These are phyloP conservation scores for Trilocha varians DNA, from an alignment of 2,888 invertebrate genomes.

Conservation along the genomic window DNA sequence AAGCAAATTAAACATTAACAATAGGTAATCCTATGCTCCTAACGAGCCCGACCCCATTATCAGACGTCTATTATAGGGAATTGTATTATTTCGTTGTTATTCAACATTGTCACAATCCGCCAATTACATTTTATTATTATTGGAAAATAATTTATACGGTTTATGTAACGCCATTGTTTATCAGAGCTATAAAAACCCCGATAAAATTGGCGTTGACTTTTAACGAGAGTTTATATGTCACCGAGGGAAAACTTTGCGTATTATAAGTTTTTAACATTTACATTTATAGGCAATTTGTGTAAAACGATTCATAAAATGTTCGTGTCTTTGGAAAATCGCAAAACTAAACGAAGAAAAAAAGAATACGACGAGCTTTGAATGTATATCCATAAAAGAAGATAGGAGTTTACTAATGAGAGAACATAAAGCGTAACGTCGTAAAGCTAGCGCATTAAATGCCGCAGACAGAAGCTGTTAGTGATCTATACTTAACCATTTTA, in stretches of 20 bases:
- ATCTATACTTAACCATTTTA: slow-evolving; percentile 70
- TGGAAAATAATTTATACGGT: slow-evolving; percentile 25
- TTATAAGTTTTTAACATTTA: not conserved
- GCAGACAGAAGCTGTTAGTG: slow-evolving; percentile 64
- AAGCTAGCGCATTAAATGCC: slow-evolving; percentile 65
- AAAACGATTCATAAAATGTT: slow-evolving; percentile 15
- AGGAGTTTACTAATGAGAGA: slow-evolving; percentile 64
- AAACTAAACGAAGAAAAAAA: slow-evolving; percentile 27
- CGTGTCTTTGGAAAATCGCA: slow-evolving; percentile 12
- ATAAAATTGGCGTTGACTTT: slow-evolving; percentile 1
- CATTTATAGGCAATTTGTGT: slow-evolving; percentile 15
- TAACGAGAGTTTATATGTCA: slow-evolving; percentile 1
- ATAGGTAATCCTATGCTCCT: slow-evolving; percentile 60
- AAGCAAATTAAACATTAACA: slow-evolving; percentile 68
- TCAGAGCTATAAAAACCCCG: slow-evolving; percentile 14
- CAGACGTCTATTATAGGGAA: slow-evolving; percentile 44
- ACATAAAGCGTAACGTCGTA: slow-evolving; percentile 70
- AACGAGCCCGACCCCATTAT: slow-evolving; percentile 60
- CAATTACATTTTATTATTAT: slow-evolving; percentile 38
- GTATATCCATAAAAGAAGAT: slow-evolving; percentile 54
- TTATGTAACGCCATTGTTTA: slow-evolving; percentile 23
- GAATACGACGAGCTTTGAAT: slow-evolving; percentile 35
- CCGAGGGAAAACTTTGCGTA: slow-evolving; percentile 4
- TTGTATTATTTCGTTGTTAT: slow-evolving; percentile 59
- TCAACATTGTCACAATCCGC: slow-evolving; percentile 34